A percentile compares a stretch with the other conserved stretches of the same genome.
phyloP scores from a whole-genome alignment of 2,113 vertebrate genomes.

The Myotis davidii region DNA sequence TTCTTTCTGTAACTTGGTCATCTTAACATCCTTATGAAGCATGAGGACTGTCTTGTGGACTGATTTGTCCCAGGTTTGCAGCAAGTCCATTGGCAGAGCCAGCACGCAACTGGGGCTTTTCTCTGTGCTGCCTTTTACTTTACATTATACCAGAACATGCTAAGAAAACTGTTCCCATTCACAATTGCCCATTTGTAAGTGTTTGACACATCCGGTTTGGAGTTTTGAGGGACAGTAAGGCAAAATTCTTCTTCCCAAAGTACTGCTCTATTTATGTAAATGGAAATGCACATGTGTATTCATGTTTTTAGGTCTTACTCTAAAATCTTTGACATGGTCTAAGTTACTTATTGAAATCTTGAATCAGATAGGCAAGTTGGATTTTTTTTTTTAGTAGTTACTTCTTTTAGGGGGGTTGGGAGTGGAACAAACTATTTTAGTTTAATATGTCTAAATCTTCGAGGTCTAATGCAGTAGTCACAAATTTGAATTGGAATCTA shows the following conservation, averaged over 20 bases:
- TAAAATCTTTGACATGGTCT: background rate
- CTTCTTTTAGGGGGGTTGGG: background rate
- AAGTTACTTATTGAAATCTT: conserved; percentile 46
- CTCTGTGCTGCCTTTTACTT: background rate
- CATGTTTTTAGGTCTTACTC: conserved; percentile 44
- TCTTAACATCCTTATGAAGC: background rate
- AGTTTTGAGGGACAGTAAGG: background rate
- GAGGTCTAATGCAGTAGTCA: background rate
- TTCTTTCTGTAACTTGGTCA: background rate
- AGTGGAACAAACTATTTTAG: background rate
- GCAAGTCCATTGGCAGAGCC: background rate
- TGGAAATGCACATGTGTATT: background rate
- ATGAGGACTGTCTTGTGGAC: background rate
- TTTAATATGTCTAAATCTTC: background rate
- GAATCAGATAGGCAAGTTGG: background rate
- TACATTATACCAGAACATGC: background rate
- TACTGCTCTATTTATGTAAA: conserved; percentile 47
- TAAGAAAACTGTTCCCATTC: background rate
- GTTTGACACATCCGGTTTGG: background rate
- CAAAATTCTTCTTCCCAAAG: background rate
- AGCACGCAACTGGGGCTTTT: background rate
- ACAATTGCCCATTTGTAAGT: background rate
- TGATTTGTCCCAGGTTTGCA: background rate
- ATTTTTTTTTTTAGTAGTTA: background rate
- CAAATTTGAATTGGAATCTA: background rate